These are phyloP conservation scores for Lepetodrilus schrolli DNA, from an alignment of 2,888 invertebrate genomes.

Conservation along the genomic window DNA sequence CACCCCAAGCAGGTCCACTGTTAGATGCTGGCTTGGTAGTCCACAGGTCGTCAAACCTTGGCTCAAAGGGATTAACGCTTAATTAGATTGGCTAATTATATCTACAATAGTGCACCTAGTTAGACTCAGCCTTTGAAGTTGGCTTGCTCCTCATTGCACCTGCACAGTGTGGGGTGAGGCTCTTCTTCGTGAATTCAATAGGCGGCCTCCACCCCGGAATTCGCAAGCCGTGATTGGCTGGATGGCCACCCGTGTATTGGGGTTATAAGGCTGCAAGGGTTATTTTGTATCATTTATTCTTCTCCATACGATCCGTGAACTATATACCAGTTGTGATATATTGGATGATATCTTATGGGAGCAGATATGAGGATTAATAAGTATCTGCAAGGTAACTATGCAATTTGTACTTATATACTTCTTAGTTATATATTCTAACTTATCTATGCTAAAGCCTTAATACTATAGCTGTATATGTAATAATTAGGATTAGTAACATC, in stretches of 20 bases:
- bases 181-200: background rate
- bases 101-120: background rate
- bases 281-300: background rate
- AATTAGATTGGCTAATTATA: conserved; percentile 15
- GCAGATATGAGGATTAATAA: background rate
- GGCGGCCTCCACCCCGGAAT: background rate
- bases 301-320: background rate
- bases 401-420: too few relatives aligned
- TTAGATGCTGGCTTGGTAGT: conserved; percentile 11
- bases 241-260: background rate
- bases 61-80: conserved; percentile 9
- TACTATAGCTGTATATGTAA: too few relatives aligned
- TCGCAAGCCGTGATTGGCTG: background rate
- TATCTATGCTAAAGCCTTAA: too few relatives aligned
- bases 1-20: background rate
- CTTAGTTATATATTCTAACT: too few relatives aligned
- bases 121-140: background rate
- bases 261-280: background rate
- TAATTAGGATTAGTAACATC: too few relatives aligned
- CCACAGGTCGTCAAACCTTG: background rate
- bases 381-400: conserved; percentile 1
- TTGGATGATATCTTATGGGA: background rate
- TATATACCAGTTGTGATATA: background rate
- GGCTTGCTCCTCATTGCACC: background rate
- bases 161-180: background rate